Base-by-base conservation (phyloP, 2,113 vertebrate genomes). In the Probosciger aterrimus region DNA sequence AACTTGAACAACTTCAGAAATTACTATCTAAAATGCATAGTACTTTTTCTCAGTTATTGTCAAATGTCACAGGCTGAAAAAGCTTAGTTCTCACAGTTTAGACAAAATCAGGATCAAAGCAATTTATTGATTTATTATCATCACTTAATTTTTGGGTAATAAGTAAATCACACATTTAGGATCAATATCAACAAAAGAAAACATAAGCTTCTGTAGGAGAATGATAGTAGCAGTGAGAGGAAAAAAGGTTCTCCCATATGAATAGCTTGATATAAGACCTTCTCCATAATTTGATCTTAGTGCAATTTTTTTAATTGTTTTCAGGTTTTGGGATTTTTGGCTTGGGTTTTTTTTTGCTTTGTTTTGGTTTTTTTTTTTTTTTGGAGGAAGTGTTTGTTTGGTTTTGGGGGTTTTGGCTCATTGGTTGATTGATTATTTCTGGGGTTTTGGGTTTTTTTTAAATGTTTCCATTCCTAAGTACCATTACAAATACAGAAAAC, bases 221-320 rank as follows among this genome's bases (percentile, higher is more conserved):
- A 46, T 30, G 2, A n/a, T 39, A 43, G 25, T 6, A 30, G 13
- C 3, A 76, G 7, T 7, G 3, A 10, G 4, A 9, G 4, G 2
- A 31, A 39, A 64, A 71, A 27, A 7, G 14, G 4, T 23, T 60
- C 60, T 82, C 7, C 6, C 6, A 30, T 33, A 50, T 43, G 50
- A 69, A 27, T 28, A 52, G 3, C 8, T 65, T 67, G 5, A 49
- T 27, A 6, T 52, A 63, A 59, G 16, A 22, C 12, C 3, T 77
- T 28, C 23, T 63, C 22, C 4, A 22, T 84, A 8, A 39, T 43
- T 39, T 81, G 1, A n/a, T 70, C 4, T 39, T 33, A 57, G 2
- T 27, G 6, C 1, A n/a, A 43, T n/a, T 79, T 84, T 87, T 23
- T 6, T 18, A 83, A 30, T 39, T 35, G 5, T 25, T 63, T 70